Percentiles rank a stretch among this genome's conserved stretches.
Evolutionary conservation across 1,140 invertebrate species (phyloP).

Genomic region (Zaprionus africanus): DNA sequence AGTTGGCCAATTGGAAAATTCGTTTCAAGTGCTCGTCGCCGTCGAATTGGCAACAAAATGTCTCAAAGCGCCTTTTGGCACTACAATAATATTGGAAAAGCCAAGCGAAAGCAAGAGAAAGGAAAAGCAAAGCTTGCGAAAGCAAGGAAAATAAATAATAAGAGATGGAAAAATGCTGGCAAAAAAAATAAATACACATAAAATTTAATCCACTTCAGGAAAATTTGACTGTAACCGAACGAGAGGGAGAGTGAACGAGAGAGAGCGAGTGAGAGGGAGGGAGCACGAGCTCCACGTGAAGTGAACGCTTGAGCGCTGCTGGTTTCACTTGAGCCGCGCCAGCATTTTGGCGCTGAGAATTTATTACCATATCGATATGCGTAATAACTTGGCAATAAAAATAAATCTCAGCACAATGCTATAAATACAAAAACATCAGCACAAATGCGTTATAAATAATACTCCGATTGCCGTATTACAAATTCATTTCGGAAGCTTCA

Average conservation of each 20-base stretch:
- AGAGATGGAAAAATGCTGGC: constrained; percentile 55
- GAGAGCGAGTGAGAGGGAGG: not conserved
- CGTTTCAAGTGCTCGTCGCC: constrained; percentile 50
- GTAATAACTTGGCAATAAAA: constrained; percentile 83
- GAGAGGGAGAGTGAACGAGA: not conserved
- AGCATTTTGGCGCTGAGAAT: constrained; percentile 52
- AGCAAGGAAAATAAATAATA: constrained; percentile 44
- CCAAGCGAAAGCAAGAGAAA: not conserved
- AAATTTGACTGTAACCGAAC: constrained; percentile 28
- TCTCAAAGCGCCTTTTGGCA: constrained; percentile 56
- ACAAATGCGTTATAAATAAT: constrained; percentile 83
- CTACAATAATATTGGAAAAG: constrained; percentile 37
- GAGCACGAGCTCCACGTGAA: not conserved
- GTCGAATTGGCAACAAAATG: constrained; percentile 73
- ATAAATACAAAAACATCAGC: constrained; percentile 82
- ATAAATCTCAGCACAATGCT: constrained; percentile 78
- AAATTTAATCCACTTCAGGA: constrained; percentile 74
- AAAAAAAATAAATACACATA: constrained; percentile 54
- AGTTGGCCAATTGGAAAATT: constrained; percentile 52
- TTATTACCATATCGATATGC: constrained; percentile 83
- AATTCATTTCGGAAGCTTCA: constrained; percentile 70
- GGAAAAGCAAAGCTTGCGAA: not conserved
- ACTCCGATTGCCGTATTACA: constrained; percentile 70
- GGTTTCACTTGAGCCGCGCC: constrained; percentile 41
- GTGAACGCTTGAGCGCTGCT: constrained; percentile 45